Percentiles rank a stretch among this genome's conserved stretches.
Conservation (phyloP, 2,113 vertebrate genomes). For the Vulpes vulpes region DNA sequence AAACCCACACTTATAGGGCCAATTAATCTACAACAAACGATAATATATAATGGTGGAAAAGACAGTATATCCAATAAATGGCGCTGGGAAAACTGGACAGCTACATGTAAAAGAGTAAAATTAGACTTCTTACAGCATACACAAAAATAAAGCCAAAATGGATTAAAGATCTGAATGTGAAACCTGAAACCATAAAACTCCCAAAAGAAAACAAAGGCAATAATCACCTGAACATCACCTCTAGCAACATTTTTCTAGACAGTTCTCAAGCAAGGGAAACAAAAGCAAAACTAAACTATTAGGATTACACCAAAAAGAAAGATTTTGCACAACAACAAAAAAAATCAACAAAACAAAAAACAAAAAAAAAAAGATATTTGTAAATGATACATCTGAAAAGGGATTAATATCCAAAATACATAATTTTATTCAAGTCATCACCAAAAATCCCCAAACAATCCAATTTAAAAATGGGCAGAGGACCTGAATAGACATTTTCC, state of each 20-base stretch:
- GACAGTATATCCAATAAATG: background rate
- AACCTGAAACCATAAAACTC: background rate
- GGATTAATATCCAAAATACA: background rate
- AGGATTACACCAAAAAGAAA: background rate
- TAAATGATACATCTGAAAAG: background rate
- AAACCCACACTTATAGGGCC: background rate
- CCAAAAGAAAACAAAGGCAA: background rate
- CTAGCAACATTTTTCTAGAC: background rate
- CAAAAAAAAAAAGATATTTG: background rate
- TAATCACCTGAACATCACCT: background rate
- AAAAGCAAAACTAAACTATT: background rate
- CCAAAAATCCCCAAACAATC: background rate
- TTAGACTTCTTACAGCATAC: background rate
- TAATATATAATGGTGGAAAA: background rate
- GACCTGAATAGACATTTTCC: background rate
- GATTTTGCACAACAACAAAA: background rate
- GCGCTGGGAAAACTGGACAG: background rate
- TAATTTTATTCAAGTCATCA: background rate
- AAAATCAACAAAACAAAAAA: background rate
- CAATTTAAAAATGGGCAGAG: background rate
- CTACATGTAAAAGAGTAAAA: background rate
- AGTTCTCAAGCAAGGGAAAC: background rate
- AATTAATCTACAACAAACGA: background rate
- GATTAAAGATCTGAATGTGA: background rate
- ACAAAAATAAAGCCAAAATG: background rate